Conservation (phyloP, 2,113 vertebrate species). For the Ptilonorhynchus violaceus region DNA sequence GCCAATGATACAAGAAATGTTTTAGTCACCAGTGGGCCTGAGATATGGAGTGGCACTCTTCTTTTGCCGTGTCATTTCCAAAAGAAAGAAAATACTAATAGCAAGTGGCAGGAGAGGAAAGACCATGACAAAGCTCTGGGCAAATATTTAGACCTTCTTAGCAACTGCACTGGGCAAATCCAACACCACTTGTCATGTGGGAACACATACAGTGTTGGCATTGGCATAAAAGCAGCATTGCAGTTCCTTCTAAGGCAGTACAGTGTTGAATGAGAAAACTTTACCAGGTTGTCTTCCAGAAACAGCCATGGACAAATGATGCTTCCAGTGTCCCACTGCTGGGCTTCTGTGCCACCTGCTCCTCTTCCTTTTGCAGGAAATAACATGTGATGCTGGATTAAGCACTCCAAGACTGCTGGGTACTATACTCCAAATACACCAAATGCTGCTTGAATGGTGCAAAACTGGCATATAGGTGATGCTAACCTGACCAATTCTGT, state of each 20-base stretch:
- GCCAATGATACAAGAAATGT: background rate
- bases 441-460: background rate
- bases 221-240: background rate
- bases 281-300: background rate
- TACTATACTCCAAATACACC: background rate
- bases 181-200: background rate
- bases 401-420: background rate
- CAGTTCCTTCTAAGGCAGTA: background rate
- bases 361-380: background rate
- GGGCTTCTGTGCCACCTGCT: background rate
- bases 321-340: background rate
- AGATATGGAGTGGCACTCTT: background rate
- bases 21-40: background rate
- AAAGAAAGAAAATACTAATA: background rate
- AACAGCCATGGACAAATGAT: background rate
- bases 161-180: background rate
- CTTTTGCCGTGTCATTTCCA: background rate
- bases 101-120: background rate
- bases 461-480: background rate
- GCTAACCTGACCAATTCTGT: background rate
- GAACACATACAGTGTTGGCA: background rate
- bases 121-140: background rate
- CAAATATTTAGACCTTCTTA: background rate
- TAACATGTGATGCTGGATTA: background rate
- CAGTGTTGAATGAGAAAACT: accelerated